Conservation (phyloP, 1,140 invertebrate species). For the Brachionus koreanus region DNA sequence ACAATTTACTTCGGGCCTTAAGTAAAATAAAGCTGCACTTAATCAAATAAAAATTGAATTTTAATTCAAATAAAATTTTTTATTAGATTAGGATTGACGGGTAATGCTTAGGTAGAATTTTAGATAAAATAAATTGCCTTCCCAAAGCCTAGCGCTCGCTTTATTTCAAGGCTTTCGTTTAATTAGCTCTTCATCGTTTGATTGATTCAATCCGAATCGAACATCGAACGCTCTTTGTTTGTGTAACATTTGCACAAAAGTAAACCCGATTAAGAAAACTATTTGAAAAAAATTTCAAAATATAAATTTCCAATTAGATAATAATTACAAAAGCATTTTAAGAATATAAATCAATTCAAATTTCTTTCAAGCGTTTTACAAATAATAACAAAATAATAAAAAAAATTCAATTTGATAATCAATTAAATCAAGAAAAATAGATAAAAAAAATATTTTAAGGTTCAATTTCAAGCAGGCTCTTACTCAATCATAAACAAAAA, state of each 20-base stretch:
- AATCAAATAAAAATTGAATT: no score
- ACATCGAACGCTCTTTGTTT: not conserved
- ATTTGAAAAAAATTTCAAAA: not conserved
- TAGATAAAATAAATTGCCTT: not conserved
- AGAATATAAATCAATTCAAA: conserved; percentile 33
- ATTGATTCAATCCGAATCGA: conserved; percentile 15
- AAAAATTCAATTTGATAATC: conserved; percentile 26
- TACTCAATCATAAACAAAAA: conserved; percentile 24
- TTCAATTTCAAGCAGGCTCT: conserved; percentile 33
- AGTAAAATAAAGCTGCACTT: no score
- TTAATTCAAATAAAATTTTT: no score
- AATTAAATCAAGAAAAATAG: conserved; percentile 17
- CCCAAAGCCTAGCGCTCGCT: not conserved
- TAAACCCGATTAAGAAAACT: not conserved
- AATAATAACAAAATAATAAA: conserved; percentile 23
- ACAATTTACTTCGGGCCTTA: no score
- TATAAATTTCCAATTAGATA: conserved; percentile 27
- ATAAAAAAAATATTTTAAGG: conserved; percentile 18
- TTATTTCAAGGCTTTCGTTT: not conserved
- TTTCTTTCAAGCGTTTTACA: not conserved
- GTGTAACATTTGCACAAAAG: conserved; percentile 23
- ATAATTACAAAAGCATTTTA: conserved; percentile 35
- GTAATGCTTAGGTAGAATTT: no score
- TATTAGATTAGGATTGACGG: no score
- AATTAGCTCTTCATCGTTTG: conserved; percentile 15